Base-by-base conservation (phyloP, 2,888 invertebrate genomes). In the Pantelozetes paolii region DNA sequence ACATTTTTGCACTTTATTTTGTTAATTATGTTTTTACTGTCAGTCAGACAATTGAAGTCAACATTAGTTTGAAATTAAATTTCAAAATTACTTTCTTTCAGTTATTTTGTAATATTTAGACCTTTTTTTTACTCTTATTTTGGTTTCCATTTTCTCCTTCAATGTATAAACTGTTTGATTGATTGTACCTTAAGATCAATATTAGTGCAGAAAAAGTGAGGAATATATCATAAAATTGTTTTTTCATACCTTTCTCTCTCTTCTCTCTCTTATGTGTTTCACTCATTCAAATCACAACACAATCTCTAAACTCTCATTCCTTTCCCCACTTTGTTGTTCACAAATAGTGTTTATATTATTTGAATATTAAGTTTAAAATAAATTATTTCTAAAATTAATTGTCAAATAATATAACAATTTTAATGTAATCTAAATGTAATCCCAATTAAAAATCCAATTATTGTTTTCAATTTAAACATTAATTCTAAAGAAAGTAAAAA, bases 171-270 rank as follows among this genome's bases (percentile, higher is more conserved):
- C 18, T 45, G 45, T 45, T 45, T 45, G 45, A 45, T 45, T 18
- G 45, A 18, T 45, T 45, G 6, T 45, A 45, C 2, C 45, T 9
- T 45, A 45, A 45, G 18, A 11, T 36, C 36, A 36, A 36, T 36
- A 11, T 36, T 11, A 36, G 36, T 36, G 5, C 36, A 36, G 36
- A 36, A 8, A 36, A 8, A 36, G 11, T 36, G 11, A 36, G 6
- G 36, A 36, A 36, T 45, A 45, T n/a, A n/a, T n/a, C n/a, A n/a
- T n/a, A n/a, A n/a, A 45, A 45, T 45, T 45, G 18, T 45, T 18
- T 45, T 45, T 45, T 45, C 18, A 11, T 45, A 18, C 62, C 62
- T 62, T 1, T 28, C 67, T 28, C 74, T 75, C 28, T 74, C 28
- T 50, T 74, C 30, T 74, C 50, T n/a, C 48, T 42, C 36, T 5